Conservation (phyloP, 2,797 vertebrate species). For the Fratercula arctica region DNA sequence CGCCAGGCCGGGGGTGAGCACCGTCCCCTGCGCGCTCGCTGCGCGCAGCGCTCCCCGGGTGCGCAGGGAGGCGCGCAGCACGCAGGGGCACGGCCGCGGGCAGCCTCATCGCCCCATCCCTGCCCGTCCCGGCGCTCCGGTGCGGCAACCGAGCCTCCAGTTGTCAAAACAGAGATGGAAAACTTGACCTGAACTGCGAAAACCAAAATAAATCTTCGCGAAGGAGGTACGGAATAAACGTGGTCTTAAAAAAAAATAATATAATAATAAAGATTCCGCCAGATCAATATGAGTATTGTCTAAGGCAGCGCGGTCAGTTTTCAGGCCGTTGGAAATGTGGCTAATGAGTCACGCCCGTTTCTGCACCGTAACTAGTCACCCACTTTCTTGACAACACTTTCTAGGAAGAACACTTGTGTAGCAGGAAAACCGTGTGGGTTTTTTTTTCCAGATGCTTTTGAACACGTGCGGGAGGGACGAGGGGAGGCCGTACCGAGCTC, state of each 20-base stretch:
- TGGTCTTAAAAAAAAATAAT: rapidly evolving
- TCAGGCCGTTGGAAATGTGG: neutral
- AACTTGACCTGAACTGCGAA: neutral
- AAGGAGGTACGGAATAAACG: neutral
- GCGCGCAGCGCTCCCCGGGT: rapidly evolving
- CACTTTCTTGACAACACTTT: neutral
- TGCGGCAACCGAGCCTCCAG: rapidly evolving
- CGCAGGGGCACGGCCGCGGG: rapidly evolving
- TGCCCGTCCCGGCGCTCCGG: neutral
- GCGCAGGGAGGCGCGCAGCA: neutral
- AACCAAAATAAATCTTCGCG: neutral
- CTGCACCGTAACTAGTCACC: neutral
- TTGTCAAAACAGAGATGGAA: neutral
- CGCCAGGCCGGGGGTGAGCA: neutral
- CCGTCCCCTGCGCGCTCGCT: neutral
- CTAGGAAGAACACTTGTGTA: neutral
- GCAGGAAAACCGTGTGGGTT: neutral
- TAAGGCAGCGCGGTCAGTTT: rapidly evolving
- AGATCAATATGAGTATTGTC: neutral
- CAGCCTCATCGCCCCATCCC: neutral
- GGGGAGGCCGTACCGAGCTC: neutral
- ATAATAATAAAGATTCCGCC: rapidly evolving
- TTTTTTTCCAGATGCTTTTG: neutral
- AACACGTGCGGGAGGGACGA: rapidly evolving
- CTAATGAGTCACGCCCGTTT: neutral